Percentiles rank a stretch among this genome's conserved stretches.
Conservation (phyloP, 64 coral and sea anemone species). For the Astreopora myriophthalma region DNA sequence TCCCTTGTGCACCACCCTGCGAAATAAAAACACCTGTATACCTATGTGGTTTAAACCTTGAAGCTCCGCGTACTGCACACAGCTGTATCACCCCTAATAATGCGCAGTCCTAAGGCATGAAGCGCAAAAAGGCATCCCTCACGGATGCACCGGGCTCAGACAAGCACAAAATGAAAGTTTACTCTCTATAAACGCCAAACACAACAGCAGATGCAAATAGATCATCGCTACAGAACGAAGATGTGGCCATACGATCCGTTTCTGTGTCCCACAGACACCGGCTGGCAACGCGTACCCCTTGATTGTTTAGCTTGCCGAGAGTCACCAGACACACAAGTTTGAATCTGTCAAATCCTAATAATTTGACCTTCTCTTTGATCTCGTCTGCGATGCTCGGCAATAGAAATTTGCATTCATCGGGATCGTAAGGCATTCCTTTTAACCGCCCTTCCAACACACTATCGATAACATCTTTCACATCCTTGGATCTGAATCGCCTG, state of each 20-base stretch:
- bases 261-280: slow-evolving; percentile 73
- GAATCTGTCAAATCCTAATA: slow-evolving; percentile 58
- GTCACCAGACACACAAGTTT: slow-evolving; percentile 78
- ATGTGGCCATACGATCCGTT: slow-evolving; percentile 61
- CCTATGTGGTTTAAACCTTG: no score
- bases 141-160: no score
- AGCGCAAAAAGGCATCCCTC: no score
- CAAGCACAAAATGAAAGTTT: neutral
- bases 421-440: slow-evolving; percentile 16
- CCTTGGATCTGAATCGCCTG: slow-evolving; percentile 41
- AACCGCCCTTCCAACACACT: slow-evolving; percentile 47
- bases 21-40: no score
- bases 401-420: slow-evolving; percentile 43
- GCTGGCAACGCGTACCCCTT: slow-evolving; percentile 70
- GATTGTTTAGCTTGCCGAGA: slow-evolving; percentile 63
- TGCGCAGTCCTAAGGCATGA: no score
- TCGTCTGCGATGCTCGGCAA: slow-evolving; percentile 55
- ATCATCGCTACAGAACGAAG: slow-evolving; percentile 62
- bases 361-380: slow-evolving; percentile 68
- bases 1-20: no score
- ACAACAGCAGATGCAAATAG: slow-evolving; percentile 73
- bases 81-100: no score
- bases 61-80: no score
- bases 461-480: slow-evolving; percentile 58
- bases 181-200: slow-evolving; percentile 82